Base-by-base conservation (phyloP, 1,140 invertebrate species). In the Plectrocnemia conspersa region DNA sequence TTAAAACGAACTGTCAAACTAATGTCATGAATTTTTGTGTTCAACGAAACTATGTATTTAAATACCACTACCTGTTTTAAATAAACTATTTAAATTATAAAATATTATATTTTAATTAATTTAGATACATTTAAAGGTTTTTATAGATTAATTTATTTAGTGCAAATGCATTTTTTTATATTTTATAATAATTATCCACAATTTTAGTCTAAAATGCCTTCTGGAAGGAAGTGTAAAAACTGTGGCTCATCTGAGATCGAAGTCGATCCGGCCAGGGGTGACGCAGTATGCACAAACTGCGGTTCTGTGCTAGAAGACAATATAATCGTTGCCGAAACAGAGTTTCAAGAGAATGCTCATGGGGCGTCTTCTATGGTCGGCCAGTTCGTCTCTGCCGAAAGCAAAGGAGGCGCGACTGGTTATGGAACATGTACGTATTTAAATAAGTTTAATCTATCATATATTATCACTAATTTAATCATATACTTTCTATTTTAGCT, bases 171-270 rank as follows among this genome's bases (percentile, higher is more conserved):
- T n/a, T n/a, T n/a, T n/a, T n/a, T n/a, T n/a, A n/a, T n/a, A n/a
- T n/a, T n/a, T n/a, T n/a, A n/a, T n/a, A n/a, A n/a, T n/a, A n/a
- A n/a, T n/a, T n/a, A n/a, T n/a, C n/a, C n/a, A n/a, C n/a, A n/a
- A n/a, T n/a, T 15, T 38, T 38, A 38, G 35, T 38, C 18, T 6
- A 58, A 47, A 33, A 60, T 60, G 58, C 58, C 56, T 64, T 82
- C 82, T 2, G 78, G 77, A 11, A 79, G 75, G 52, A 89, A 89
- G 65, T 97, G 95, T 73, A 85, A 85, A 66, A 88, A 91, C 64
- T 98, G 95, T 77, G 92, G 91, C 5, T 92, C 91, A 47, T 90
- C 85, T n/a, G 89, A 96, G 38, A 91, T 97, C 52, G 93, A 97
- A 73, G 86, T 86, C 46, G 94, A 97, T 74, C 86, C 89, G 64